These are phyloP conservation scores for Melanotaenia parkinsoni DNA, from an alignment of 2,797 vertebrate genomes.

Conservation along the genomic window DNA sequence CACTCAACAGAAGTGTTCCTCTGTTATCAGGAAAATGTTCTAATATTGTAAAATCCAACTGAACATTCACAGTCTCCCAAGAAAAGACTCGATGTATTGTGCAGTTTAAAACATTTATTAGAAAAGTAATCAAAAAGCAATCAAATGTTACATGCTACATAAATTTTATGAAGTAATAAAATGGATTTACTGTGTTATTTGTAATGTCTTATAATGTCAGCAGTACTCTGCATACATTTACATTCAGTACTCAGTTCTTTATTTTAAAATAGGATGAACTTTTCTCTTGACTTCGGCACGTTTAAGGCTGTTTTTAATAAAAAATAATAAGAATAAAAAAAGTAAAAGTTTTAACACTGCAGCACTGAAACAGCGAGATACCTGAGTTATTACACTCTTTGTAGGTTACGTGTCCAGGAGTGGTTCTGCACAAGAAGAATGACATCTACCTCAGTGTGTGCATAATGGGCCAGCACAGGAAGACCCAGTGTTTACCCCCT, in stretches of 20 bases:
- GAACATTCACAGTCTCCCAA: neutral
- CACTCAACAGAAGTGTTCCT: neutral
- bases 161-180: neutral
- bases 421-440: slow-evolving; percentile 83
- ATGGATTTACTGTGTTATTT: neutral
- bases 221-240: slow-evolving; percentile 5
- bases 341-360: neutral
- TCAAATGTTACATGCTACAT: neutral
- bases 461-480: slow-evolving; percentile 90
- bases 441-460: slow-evolving; percentile 89
- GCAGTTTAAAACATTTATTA: neutral
- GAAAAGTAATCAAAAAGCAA: neutral
- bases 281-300: neutral
- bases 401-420: slow-evolving; percentile 91
- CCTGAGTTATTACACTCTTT: slow-evolving; percentile 16
- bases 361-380: neutral
- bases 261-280: neutral
- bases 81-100: neutral
- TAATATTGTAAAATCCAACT: neutral
- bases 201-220: neutral
- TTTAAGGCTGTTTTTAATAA: neutral
- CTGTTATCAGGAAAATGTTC: neutral
- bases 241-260: neutral
- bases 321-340: neutral
- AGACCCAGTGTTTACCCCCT: slow-evolving; percentile 86